Conservation (phyloP, 1,140 invertebrate species). For the Caerostris extrusa region DNA sequence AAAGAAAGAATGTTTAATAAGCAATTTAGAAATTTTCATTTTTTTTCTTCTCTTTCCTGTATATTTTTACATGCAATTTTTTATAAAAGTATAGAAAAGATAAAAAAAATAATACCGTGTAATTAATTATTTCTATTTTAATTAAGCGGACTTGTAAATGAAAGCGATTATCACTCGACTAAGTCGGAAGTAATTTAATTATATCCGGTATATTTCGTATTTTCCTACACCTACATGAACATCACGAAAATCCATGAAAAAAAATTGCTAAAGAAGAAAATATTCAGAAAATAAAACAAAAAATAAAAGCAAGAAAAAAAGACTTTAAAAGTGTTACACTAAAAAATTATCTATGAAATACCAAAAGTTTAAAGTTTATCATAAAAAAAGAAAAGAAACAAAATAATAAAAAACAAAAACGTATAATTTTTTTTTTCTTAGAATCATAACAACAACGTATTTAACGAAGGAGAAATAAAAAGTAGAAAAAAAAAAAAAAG, state of each 20-base stretch:
- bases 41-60: no score
- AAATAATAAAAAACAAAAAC: no score
- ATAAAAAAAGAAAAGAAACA: background rate
- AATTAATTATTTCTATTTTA: conserved; percentile 34
- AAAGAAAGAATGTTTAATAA: background rate
- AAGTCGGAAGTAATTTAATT: conserved; percentile 30
- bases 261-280: no score
- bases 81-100: background rate
- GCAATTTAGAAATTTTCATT: no score
- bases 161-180: background rate
- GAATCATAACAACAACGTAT: background rate
- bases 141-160: conserved; percentile 11
- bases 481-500: background rate
- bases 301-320: background rate
- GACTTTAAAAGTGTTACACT: background rate
- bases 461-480: conserved; percentile 50
- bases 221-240: background rate
- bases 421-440: background rate
- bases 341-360: background rate
- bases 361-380: background rate
- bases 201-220: conserved; percentile 23
- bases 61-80: no score
- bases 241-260: background rate
- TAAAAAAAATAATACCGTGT: background rate
- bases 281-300: background rate